Evolutionary conservation across 2,888 invertebrate species (phyloP), one percentile per base, ranked within the genome.

Genomic region (Anoplius nigerrimus): DNA sequence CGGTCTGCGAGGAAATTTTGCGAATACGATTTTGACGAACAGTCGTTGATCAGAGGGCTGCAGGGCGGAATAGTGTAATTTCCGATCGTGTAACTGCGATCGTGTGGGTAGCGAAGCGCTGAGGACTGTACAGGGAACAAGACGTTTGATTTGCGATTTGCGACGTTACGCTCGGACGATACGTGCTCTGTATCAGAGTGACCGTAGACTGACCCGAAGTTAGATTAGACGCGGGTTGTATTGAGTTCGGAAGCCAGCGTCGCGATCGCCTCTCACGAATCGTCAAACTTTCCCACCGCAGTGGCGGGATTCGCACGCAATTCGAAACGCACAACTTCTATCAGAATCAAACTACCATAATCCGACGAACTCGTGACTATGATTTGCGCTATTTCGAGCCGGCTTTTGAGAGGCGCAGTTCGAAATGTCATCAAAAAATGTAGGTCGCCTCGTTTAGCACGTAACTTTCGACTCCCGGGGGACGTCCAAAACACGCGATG

Each of bases 161-260:
- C 52, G 65, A 57, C 22, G 11, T 24, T 48, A 8, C 27, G 56
- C 59, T 66, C 54, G 68, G 46, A 69, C 51, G 59, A 64, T 34
- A 56, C 62, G 27, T 43, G 56, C 57, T 42, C 60, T 54, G 69
- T 24, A 11, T 34, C 34, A 16, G 53, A 24, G 20, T 20, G 63
- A 46, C 52, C 52, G 45, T 21, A 34, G 24, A 51, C 45, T 34
- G 13, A 16, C 62, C 46, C 62, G 22, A 76, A 78, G 78, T 78
- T 78, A 78, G 61, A 78, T 78, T 78, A 74, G 65, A 76, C 70
- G 54, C 2, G 34, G 60, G 57, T 67, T 52, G 65, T 62, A 67
- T 72, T 65, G 65, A 42, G 69, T 62, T 56, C 67, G 62, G 55
- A 68, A 65, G 66, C 48, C 61, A 72, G 63, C 57, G 70, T 72